Evolutionary conservation across 1,140 invertebrate genomes (phyloP), one percentile per base, ranked within the genome.

Genomic region (Neodiprion pinetum): DNA sequence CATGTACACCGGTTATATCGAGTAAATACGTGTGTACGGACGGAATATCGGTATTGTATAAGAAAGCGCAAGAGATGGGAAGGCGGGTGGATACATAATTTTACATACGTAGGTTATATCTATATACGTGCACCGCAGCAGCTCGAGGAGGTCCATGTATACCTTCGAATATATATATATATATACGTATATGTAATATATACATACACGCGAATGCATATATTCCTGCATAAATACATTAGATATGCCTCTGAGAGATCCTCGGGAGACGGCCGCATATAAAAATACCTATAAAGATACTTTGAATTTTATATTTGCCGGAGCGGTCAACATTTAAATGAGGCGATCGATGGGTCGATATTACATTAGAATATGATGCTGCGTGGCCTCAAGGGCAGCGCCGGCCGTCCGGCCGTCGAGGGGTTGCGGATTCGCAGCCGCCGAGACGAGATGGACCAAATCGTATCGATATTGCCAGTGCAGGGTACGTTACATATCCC

Each of bases 181-280:
- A 1, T 75, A 75, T 65, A 70, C 69, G 72, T 21, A 67, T 69
- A 71, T 67, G 48, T 72, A 72, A 75, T 67, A 67, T 78, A 76
- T 74, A 74, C 53, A 61, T 77, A 69, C 76, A 82, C 80, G 78
- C 78, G 77, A 79, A 84, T 85, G 84, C 83, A 83, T 82, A 83
- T 84, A 84, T 84, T 84, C 79, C 82, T 80, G 82, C 82, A 85
- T 86, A 83, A 84, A 81, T 86, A 83, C 78, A 86, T 85, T 83
- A 85, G 77, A 73, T 65, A 67, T 67, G 67, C 23, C 12, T 70
- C 40, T 23, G 75, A 74, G 75, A 73, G 76, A 79, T 79, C 71
- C 72, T 70, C 66, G 67, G 75, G 74, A 75, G 72, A 73, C 76
- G 72, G 79, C 72, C 71, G 78, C 77, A 77, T 81, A 86, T 84